A percentile compares a stretch with the other conserved stretches of the same genome.
Evolutionary conservation across 1,140 invertebrate genomes (phyloP).

Genomic region (Macrotrachela quadricornifera): DNA sequence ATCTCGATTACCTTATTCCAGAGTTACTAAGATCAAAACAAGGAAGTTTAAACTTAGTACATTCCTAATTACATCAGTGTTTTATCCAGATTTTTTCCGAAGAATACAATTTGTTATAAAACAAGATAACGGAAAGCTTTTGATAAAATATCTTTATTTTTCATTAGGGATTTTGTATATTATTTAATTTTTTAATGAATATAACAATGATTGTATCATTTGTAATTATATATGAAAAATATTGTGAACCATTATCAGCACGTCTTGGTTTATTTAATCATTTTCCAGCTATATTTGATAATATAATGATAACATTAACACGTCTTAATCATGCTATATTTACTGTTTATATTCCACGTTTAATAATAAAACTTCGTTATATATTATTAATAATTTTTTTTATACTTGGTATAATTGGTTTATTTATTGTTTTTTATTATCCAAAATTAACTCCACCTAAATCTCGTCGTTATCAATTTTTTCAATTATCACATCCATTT

Average conservation of each 20-base stretch:
- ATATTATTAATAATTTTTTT: constrained; percentile 37
- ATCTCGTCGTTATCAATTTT: constrained; percentile 3
- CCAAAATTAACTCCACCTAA: constrained; percentile 56
- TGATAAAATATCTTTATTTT: no score
- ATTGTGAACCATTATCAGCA: not conserved
- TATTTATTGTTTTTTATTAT: constrained; percentile 54
- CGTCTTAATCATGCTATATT: not conserved
- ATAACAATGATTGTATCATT: constrained; percentile 4
- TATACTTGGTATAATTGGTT: constrained; percentile 42
- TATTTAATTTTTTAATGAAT: constrained; percentile 2
- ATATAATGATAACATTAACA: constrained; percentile 13
- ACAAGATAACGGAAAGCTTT: no score
- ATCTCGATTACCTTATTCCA: no score
- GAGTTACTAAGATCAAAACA: no score
- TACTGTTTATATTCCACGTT: constrained; percentile 22
- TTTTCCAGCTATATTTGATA: constrained; percentile 28
- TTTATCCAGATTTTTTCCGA: no score
- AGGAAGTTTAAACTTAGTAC: no score
- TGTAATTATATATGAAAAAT: constrained; percentile 7
- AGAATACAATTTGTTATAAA: no score
- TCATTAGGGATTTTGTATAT: not conserved
- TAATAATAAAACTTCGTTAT: constrained; percentile 32
- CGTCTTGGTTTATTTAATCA: no score
- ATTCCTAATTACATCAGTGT: no score
- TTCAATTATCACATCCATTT: not conserved